Conservation (phyloP, 1,140 invertebrate genomes). For the Teleogryllus occipitalis region DNA sequence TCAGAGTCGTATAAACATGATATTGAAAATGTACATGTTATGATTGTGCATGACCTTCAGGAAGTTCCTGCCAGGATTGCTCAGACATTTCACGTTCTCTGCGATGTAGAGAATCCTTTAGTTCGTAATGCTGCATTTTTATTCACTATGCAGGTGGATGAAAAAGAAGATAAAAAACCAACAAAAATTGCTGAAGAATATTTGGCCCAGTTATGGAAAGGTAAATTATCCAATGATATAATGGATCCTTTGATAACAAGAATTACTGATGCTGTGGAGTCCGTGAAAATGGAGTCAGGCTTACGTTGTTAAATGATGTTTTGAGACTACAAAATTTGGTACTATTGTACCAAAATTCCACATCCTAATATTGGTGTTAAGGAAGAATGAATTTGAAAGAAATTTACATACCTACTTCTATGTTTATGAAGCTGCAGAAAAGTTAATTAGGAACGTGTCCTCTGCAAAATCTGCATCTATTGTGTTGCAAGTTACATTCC, state of each 20-base stretch:
- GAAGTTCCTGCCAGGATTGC: constrained; percentile 36
- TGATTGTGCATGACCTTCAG: constrained; percentile 41
- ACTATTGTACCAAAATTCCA: no score
- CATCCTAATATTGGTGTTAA: no score
- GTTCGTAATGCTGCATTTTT: constrained; percentile 41
- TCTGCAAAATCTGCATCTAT: no score
- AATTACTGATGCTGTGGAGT: not conserved
- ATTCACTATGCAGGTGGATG: constrained; percentile 36
- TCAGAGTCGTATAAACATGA: constrained; percentile 34
- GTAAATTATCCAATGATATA: not conserved
- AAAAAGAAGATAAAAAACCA: not conserved
- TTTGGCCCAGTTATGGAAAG: constrained; percentile 5
- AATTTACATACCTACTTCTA: no score
- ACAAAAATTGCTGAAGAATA: constrained; percentile 11
- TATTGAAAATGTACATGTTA: constrained; percentile 28
- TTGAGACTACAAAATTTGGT: no score
- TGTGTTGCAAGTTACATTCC: no score
- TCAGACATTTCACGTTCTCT: constrained; percentile 45
- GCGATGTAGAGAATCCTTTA: constrained; percentile 42
- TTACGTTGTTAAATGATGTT: no score
- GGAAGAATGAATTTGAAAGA: no score
- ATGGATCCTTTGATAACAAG: constrained; percentile 6
- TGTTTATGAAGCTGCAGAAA: no score
- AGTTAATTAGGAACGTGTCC: no score
- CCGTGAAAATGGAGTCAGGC: not conserved